phyloP scores from a whole-genome alignment of 1,140 invertebrate genomes.

The Saccostrea glomerata region DNA sequence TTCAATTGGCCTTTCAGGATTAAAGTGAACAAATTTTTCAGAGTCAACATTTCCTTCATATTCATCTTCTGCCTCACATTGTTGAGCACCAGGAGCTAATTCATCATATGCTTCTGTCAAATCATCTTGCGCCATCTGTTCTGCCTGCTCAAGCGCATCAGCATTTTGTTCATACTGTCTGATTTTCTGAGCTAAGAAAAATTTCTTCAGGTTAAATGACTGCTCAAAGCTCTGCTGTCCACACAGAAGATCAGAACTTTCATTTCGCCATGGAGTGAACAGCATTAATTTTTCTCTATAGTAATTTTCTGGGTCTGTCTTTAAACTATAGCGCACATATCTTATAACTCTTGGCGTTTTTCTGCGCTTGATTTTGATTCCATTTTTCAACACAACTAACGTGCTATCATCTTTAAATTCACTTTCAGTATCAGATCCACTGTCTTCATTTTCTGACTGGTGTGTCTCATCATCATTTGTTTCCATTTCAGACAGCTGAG shows the following conservation, averaged over 20 bases:
- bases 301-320: not conserved
- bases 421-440: not conserved
- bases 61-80: constrained; percentile 12
- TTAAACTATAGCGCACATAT: not conserved
- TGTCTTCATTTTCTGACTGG: not conserved
- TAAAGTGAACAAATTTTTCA: constrained; percentile 27
- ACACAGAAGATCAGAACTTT: no score
- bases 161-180: constrained; percentile 33
- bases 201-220: not conserved
- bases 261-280: no score
- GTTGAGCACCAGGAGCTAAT: constrained; percentile 30
- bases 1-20: constrained; percentile 42
- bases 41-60: constrained; percentile 23
- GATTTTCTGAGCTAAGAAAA: not conserved
- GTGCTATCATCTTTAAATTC: constrained; percentile 23
- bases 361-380: constrained; percentile 48
- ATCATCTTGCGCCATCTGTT: constrained; percentile 8
- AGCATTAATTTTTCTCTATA: no score
- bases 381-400: constrained; percentile 46
- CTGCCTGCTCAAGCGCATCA: constrained; percentile 15
- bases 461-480: constrained; percentile 25
- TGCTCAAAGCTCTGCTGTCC: no score
- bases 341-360: not conserved
- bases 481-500: not conserved
- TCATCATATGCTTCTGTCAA: not conserved